A percentile compares a stretch with the other conserved stretches of the same genome.
These are phyloP conservation scores for Phaedon cochleariae DNA, from an alignment of 2,888 invertebrate genomes.

Conservation along the genomic window DNA sequence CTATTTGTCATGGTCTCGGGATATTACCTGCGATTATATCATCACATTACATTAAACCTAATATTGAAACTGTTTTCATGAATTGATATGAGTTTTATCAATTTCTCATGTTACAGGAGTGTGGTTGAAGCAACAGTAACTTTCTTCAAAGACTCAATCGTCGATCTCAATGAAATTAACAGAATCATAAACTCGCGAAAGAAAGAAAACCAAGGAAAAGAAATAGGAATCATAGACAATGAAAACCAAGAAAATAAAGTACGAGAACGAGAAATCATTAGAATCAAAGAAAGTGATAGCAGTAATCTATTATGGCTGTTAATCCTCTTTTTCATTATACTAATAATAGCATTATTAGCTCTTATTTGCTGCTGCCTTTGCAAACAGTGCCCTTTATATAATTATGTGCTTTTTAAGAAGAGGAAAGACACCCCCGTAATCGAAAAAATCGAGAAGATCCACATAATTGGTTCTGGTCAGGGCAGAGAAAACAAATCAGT, in stretches of 20 bases:
- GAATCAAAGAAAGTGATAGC: conserved; percentile 41
- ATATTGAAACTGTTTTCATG: no score
- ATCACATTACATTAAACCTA: no score
- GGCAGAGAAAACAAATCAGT: conserved; percentile 75
- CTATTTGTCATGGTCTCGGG: no score
- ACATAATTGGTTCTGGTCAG: conserved; percentile 68
- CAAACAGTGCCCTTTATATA: conserved; percentile 84
- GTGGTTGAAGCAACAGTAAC: conserved; percentile 77
- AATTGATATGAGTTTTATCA: not conserved
- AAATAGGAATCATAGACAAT: conserved; percentile 17
- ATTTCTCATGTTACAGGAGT: conserved; percentile 65
- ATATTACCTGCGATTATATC: no score
- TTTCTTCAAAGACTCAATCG: conserved; percentile 71
- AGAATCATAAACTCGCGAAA: conserved; percentile 62
- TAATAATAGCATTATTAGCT: conserved; percentile 75
- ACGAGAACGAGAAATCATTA: conserved; percentile 38
- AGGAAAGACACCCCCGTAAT: conserved; percentile 76
- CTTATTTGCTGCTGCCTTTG: conserved; percentile 85
- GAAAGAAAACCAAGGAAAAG: conserved; percentile 24
- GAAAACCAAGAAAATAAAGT: conserved; percentile 13
- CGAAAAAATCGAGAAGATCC: conserved; percentile 57
- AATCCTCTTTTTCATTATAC: conserved; percentile 77
- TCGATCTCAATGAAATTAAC: conserved; percentile 77
- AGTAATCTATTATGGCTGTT: conserved; percentile 81
- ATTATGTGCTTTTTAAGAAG: conserved; percentile 79